phyloP scores from a whole-genome alignment of 1,140 invertebrate genomes.

The Plectus sambesii region DNA sequence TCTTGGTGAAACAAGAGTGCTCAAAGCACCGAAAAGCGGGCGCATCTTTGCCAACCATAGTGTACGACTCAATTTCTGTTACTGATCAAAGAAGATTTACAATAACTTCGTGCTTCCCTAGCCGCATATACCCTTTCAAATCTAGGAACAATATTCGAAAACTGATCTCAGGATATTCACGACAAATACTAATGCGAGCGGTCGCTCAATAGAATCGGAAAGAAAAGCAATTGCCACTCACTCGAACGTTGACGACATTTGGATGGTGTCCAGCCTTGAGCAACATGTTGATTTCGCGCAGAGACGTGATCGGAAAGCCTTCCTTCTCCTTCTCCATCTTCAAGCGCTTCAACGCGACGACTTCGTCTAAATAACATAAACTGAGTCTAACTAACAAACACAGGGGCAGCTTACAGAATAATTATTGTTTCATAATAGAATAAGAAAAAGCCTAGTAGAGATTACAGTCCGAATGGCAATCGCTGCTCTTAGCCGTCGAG shows the following conservation, averaged over 20 bases:
- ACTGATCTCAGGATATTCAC: no score
- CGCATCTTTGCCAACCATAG: no score
- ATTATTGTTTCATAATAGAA: not conserved
- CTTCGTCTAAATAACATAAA: constrained; percentile 59
- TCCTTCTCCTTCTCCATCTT: constrained; percentile 99
- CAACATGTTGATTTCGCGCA: constrained; percentile 93
- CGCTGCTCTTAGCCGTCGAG: not conserved
- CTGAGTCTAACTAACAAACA: constrained; percentile 12
- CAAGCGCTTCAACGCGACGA: constrained; percentile 91
- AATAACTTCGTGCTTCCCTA: no score
- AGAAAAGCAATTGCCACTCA: constrained; percentile 42
- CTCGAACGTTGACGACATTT: constrained; percentile 89
- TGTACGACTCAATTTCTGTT: no score
- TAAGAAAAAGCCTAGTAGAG: no score
- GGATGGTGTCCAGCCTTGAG: constrained; percentile 83
- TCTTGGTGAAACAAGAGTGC: no score
- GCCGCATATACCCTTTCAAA: no score
- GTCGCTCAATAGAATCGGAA: not conserved
- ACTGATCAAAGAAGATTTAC: no score
- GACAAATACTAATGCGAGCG: not conserved
- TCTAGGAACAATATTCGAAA: no score
- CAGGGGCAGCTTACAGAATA: not conserved
- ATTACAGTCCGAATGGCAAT: not conserved
- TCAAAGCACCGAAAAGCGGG: no score
- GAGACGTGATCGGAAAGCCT: constrained; percentile 95